These are phyloP conservation scores for Ceratosolen fusciceps DNA, from an alignment of 1,140 invertebrate genomes.

Conservation along the genomic window DNA sequence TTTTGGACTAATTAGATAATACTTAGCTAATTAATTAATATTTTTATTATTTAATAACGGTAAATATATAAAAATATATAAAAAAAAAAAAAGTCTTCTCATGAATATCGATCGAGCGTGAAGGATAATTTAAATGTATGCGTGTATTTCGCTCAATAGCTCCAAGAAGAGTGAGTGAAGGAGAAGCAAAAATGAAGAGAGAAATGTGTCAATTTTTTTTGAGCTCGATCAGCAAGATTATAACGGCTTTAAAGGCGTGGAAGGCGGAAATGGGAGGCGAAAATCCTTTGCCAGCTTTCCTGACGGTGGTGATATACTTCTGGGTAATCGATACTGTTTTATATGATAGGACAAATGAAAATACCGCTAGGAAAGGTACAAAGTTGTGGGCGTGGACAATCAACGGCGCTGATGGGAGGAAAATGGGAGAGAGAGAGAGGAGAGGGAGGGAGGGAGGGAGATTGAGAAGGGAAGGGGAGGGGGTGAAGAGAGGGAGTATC, in stretches of 20 bases:
- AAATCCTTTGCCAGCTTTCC: conserved; percentile 39
- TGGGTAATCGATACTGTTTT: conserved; percentile 41
- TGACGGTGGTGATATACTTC: conserved; percentile 31
- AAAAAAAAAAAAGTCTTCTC: no score
- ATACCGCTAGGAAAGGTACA: background rate
- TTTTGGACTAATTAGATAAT: no score
- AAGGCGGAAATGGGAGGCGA: background rate
- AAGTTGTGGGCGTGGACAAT: background rate
- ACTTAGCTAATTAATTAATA: no score
- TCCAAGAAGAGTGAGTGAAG: background rate
- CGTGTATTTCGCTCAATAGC: background rate
- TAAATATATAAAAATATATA: no score
- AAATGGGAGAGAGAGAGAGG: background rate
- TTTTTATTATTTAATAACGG: no score
- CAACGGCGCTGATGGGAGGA: conserved; percentile 13
- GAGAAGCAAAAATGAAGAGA: background rate
- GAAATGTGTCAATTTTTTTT: background rate
- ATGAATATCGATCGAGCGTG: conserved; percentile 7
- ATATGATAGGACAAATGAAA: background rate
- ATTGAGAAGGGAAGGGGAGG: background rate
- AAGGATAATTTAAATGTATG: background rate
- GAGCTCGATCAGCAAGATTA: background rate
- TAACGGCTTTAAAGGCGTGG: background rate
- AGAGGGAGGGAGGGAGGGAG: conserved; percentile 25
- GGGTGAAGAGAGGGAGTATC: background rate